These are phyloP conservation scores for Knipowitschia caucasica DNA, from an alignment of 2,797 vertebrate genomes.

Conservation along the genomic window DNA sequence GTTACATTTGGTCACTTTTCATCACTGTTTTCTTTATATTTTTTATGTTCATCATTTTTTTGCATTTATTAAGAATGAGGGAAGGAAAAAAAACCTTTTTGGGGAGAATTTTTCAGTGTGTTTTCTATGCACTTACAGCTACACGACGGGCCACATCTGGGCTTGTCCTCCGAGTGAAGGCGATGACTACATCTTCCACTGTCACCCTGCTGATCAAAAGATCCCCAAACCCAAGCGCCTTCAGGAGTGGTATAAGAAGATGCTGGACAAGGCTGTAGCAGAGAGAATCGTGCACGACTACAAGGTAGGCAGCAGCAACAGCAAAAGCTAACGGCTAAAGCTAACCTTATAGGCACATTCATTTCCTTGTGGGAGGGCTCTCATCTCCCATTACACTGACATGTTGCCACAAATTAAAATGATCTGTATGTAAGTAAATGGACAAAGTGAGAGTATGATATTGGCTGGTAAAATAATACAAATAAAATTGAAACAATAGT, in stretches of 20 bases:
- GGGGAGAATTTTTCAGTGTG: too few relatives aligned
- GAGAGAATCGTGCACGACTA: slow-evolving; percentile 96
- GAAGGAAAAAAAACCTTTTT: too few relatives aligned
- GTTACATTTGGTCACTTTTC: too few relatives aligned
- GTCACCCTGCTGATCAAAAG: slow-evolving; percentile 95
- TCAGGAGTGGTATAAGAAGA: slow-evolving; percentile 99
- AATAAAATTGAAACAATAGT: background rate
- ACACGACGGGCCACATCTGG: slow-evolving; percentile 96
- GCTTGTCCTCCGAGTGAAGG: slow-evolving; percentile 97
- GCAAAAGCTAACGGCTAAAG: too few relatives aligned
- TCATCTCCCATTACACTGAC: too few relatives aligned
- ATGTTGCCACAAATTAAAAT: too few relatives aligned
- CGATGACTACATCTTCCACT: slow-evolving; percentile 99
- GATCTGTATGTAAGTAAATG: too few relatives aligned
- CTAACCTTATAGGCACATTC: too few relatives aligned
- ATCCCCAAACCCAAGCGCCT: slow-evolving; percentile 97
- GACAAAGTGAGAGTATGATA: background rate
- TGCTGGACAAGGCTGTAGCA: slow-evolving; percentile 94
- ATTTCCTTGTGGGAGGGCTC: too few relatives aligned
- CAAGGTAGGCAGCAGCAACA: slow-evolving; percentile 78
- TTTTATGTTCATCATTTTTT: too few relatives aligned
- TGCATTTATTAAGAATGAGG: too few relatives aligned
- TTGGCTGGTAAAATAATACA: background rate
- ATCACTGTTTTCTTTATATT: too few relatives aligned
- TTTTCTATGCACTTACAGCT: slow-evolving; percentile 68